Percentiles rank a stretch among this genome's conserved stretches.
These are phyloP conservation scores for Neodiprion fabricii DNA, from an alignment of 1,140 invertebrate species.

Conservation along the genomic window DNA sequence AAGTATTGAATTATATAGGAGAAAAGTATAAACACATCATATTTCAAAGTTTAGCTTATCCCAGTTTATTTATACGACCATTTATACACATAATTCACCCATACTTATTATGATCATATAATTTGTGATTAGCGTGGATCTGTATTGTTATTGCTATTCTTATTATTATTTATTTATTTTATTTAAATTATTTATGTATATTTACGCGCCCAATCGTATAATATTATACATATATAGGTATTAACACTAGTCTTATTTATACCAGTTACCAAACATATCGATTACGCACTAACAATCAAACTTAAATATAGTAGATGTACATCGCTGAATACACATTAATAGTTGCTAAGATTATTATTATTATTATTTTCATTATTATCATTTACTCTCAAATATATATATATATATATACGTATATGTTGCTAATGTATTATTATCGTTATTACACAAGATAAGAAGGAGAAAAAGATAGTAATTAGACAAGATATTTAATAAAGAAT, in stretches of 20 bases:
- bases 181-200: neutral
- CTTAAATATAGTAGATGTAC: neutral
- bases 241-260: constrained; percentile 43
- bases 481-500: no score
- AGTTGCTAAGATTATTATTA: no score
- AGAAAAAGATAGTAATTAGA: no score
- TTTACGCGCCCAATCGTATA: constrained; percentile 19
- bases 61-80: neutral
- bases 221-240: constrained; percentile 18
- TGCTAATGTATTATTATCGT: no score
- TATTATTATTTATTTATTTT: neutral
- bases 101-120: neutral
- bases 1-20: neutral
- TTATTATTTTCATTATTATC: no score
- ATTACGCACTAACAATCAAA: constrained; percentile 23
- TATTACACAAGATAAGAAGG: no score
- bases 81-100: neutral
- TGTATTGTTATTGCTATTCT: constrained; percentile 2
- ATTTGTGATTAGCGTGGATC: neutral
- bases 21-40: no score
- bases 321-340: no score
- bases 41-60: no score
- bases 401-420: no score
- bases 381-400: no score
- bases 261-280: constrained; percentile 42